Conservation (phyloP, 1,140 invertebrate species). For the Drosophila malerkotliana region DNA sequence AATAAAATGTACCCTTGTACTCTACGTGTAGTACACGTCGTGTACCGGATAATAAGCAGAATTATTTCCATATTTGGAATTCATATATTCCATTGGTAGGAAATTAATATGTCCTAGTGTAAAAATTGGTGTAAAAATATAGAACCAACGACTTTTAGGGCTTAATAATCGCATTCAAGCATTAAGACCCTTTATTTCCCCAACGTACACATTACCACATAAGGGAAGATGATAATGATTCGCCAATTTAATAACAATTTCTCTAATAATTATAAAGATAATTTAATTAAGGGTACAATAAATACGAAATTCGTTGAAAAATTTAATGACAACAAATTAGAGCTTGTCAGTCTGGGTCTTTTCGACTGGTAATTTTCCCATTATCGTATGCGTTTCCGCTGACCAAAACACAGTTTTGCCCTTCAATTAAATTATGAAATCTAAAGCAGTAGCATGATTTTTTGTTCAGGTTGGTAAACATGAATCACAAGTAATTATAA, state of each 20-base stretch:
- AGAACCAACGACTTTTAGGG: too few species aligned
- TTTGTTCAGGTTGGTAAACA: not conserved
- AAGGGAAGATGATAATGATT: constrained; percentile 61
- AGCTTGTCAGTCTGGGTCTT: constrained; percentile 1
- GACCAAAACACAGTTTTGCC: constrained; percentile 1
- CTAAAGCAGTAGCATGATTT: not conserved
- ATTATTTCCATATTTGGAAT: too few species aligned
- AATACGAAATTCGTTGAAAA: constrained; percentile 56
- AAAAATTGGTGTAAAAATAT: too few species aligned
- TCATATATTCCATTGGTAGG: too few species aligned
- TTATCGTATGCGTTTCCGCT: not conserved
- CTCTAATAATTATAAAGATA: constrained; percentile 63
- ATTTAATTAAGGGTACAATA: constrained; percentile 54
- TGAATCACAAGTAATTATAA: constrained; percentile 1
- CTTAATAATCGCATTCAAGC: too few species aligned
- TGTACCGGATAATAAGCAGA: too few species aligned
- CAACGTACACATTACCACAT: too few species aligned
- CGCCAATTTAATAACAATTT: constrained; percentile 68
- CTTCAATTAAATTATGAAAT: not conserved
- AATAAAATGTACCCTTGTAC: too few species aligned
- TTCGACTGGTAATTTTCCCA: not conserved
- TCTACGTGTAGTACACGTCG: too few species aligned
- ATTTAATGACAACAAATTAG: constrained; percentile 57
- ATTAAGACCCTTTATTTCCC: too few species aligned
- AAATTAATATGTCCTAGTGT: too few species aligned